A percentile compares a stretch with the other conserved stretches of the same genome.
These are phyloP conservation scores for Hypena proboscidalis DNA, from an alignment of 2,888 invertebrate genomes.

Conservation along the genomic window DNA sequence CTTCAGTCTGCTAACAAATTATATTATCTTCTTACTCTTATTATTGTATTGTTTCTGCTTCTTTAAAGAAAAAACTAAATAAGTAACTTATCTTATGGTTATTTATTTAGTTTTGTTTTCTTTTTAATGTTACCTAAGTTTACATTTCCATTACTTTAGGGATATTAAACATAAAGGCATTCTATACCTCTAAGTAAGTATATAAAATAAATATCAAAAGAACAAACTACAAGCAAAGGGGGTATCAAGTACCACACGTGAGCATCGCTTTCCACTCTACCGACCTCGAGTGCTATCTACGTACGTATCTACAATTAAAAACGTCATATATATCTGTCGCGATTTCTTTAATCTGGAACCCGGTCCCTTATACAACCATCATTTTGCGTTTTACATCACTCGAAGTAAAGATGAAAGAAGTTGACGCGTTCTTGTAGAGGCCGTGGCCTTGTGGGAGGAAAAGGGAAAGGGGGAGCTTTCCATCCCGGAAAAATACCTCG, in stretches of 20 bases:
- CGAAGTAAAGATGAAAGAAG: slow-evolving; percentile 71
- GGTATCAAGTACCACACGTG: slow-evolving; percentile 15
- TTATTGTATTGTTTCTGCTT: no score
- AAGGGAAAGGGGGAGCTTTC: slow-evolving; percentile 59
- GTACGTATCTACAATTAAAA: no score
- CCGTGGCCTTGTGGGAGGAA: slow-evolving; percentile 53
- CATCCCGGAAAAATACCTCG: slow-evolving; percentile 68
- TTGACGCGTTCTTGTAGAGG: slow-evolving; percentile 64
- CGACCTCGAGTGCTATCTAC: slow-evolving; percentile 28
- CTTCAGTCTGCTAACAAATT: not conserved
- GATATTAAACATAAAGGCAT: not conserved
- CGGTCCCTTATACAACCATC: slow-evolving; percentile 44
- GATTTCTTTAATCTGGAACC: slow-evolving; percentile 29
- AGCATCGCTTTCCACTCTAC: slow-evolving; percentile 25
- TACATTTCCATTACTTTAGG: no score
- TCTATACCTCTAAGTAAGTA: no score
- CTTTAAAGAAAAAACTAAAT: no score
- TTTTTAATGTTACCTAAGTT: no score
- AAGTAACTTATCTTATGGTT: no score
- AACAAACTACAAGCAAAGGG: slow-evolving; percentile 4
- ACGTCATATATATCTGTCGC: slow-evolving; percentile 27
- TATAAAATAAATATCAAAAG: no score
- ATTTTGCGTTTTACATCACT: slow-evolving; percentile 57
- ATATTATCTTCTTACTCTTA: no score
- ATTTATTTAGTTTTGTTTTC: no score